Conservation (phyloP, 2,113 vertebrate genomes). For the Hypanus sabinus region DNA sequence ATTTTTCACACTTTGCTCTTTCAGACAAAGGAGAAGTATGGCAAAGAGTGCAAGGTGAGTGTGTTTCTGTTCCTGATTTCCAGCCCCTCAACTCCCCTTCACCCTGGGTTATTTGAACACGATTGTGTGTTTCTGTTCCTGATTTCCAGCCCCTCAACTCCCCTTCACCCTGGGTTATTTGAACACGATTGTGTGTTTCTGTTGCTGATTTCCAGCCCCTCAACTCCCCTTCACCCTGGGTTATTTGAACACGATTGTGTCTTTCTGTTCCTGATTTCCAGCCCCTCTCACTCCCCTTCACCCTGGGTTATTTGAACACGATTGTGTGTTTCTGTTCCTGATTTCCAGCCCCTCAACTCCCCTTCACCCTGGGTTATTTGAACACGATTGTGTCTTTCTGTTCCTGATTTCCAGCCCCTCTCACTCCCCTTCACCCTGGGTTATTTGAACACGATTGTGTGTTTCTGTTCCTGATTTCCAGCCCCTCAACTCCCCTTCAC, state of each 20-base stretch:
- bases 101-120: too few relatives aligned
- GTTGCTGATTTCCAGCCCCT: too few relatives aligned
- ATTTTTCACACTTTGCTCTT: constrained; percentile 41
- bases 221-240: too few relatives aligned
- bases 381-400: constrained; percentile 39
- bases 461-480: too few relatives aligned
- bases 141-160: neutral
- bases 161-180: neutral
- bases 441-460: neutral
- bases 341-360: too few relatives aligned
- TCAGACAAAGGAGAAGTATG: constrained; percentile 97
- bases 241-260: too few relatives aligned
- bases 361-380: too few relatives aligned
- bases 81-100: too few relatives aligned
- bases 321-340: too few relatives aligned
- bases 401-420: too few relatives aligned
- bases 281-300: neutral
- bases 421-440: neutral
- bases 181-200: too few relatives aligned
- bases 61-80: constrained; percentile 18
- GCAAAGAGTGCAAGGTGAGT: constrained; percentile 95
- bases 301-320: neutral
- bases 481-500: too few relatives aligned
- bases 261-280: neutral
- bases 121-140: neutral